A percentile compares a stretch with the other conserved stretches of the same genome.
These are phyloP conservation scores for Trachelus iudaicus DNA, from an alignment of 2,888 invertebrate species.

Conservation along the genomic window DNA sequence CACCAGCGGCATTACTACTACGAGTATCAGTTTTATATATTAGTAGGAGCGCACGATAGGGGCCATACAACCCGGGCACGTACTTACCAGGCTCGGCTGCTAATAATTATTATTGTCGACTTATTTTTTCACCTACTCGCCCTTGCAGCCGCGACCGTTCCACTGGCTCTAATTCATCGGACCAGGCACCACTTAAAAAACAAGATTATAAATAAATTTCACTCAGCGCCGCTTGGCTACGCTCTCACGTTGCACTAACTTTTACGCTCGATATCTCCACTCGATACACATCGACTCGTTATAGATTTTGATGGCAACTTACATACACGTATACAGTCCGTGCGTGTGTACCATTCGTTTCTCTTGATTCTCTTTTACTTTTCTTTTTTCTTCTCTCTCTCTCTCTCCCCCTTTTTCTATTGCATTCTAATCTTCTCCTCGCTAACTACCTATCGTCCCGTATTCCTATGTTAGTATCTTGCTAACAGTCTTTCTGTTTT, in stretches of 20 bases:
- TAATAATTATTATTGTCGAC: conserved; percentile 46
- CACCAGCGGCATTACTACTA: background rate
- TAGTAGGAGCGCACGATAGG: background rate
- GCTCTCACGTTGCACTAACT: background rate
- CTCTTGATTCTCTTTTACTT: background rate
- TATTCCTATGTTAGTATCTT: background rate
- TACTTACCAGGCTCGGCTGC: conserved; percentile 1
- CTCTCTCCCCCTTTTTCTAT: background rate
- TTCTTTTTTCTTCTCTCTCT: background rate
- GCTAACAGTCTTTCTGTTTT: background rate
- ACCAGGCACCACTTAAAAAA: conserved; percentile 24
- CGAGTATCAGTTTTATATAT: background rate
- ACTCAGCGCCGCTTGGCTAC: background rate
- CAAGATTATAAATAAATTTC: conserved; percentile 22
- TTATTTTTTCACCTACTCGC: conserved; percentile 46
- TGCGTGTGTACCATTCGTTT: too few relatives aligned
- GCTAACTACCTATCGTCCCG: background rate
- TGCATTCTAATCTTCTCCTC: background rate
- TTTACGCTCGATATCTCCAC: background rate
- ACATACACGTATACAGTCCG: background rate
- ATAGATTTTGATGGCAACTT: background rate
- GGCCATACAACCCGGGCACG: background rate
- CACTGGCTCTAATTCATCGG: conserved; percentile 35
- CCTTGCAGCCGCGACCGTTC: conserved; percentile 26
- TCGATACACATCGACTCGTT: background rate